phyloP scores from a whole-genome alignment of 2,797 vertebrate genomes.

The Phalanger gymnotis region DNA sequence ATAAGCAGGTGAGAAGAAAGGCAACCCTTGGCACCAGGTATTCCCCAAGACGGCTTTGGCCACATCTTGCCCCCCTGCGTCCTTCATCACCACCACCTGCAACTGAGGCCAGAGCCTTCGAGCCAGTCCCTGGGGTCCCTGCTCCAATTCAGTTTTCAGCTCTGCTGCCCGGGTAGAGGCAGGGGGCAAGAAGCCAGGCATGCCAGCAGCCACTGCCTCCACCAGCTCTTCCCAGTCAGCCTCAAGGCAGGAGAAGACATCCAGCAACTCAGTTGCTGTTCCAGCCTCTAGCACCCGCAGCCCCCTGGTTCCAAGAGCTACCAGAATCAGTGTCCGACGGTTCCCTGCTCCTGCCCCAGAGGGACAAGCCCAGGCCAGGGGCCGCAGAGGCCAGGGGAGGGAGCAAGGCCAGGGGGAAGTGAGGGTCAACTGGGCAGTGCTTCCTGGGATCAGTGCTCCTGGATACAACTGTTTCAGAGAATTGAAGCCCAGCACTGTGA shows the following conservation, averaged over 20 bases:
- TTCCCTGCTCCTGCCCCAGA: conserved; percentile 68
- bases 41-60: conserved; percentile 88
- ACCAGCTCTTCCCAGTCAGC: conserved; percentile 87
- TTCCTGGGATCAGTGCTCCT: conserved; percentile 80
- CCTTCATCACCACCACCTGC: conserved; percentile 89
- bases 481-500: conserved; percentile 88
- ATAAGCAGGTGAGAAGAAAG: conserved; percentile 93
- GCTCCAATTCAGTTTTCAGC: conserved; percentile 84
- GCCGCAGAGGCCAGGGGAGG: conserved; percentile 82
- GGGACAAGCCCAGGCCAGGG: conserved; percentile 87
- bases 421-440: conserved; percentile 84
- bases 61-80: conserved; percentile 88
- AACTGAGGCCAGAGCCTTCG: conserved; percentile 91
- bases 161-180: conserved; percentile 86
- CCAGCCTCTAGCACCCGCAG: conserved; percentile 89
- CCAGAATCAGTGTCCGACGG: conserved; percentile 87
- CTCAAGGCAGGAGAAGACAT: conserved; percentile 87
- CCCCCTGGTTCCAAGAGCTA: conserved; percentile 86
- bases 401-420: conserved; percentile 82
- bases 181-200: conserved; percentile 80
- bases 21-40: conserved; percentile 89
- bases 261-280: conserved; percentile 88
- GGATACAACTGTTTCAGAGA: conserved; percentile 86
- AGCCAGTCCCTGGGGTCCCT: conserved; percentile 88
- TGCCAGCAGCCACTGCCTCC: conserved; percentile 87